Base-by-base conservation (phyloP, 2,888 invertebrate genomes). In the Scaptomyza caliginosa region DNA sequence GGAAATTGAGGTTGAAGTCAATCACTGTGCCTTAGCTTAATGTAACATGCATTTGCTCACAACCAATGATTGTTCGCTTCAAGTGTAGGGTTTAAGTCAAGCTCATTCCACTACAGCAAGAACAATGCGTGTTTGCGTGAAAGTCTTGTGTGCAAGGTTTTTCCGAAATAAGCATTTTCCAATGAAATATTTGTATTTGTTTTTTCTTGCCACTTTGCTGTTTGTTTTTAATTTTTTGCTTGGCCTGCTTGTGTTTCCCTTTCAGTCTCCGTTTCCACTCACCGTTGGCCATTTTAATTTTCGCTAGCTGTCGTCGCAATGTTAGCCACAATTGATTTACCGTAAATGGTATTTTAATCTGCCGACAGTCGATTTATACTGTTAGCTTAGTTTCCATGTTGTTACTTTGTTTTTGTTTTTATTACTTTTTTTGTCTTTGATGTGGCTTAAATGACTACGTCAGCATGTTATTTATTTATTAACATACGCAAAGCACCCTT, bases 331-430 rank as follows among this genome's bases (percentile, higher is more conserved):
- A 82, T 87, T 85, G 83, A 84, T 87, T 84, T 87, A 72, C 72
- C 74, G 76, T 84, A 87, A 84, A 85, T 85, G 85, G 88, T 87
- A 87, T 82, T 87, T 87, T 84, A 87, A 83, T 87, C 88, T 82
- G 79, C 50, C 70, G 70, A 83, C 77, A 76, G 80, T 62, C 67
- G 64, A 52, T 67, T 64, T 52, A 57, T 60, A 54, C 28, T 58
- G 57, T 42, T 55, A 11, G 65, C 17, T 57, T 67, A 55, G 42
- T 56, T 40, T 40, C 6, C 6, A 10, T 36, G 26, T 57, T 43
- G 48, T 51, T 38, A 24, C 58, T 52, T 66, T 43, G 19, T 56
- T 45, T 38, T 7, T 36, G 1, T 28, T 21, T 13, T 16, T 24
- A 13, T 19, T 64, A 45, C 30, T 23, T 49, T 11, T 13, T 40